Evolutionary conservation across 1,140 invertebrate genomes (phyloP), one percentile per base, ranked within the genome.

Genomic region (Vanessa tameamea): DNA sequence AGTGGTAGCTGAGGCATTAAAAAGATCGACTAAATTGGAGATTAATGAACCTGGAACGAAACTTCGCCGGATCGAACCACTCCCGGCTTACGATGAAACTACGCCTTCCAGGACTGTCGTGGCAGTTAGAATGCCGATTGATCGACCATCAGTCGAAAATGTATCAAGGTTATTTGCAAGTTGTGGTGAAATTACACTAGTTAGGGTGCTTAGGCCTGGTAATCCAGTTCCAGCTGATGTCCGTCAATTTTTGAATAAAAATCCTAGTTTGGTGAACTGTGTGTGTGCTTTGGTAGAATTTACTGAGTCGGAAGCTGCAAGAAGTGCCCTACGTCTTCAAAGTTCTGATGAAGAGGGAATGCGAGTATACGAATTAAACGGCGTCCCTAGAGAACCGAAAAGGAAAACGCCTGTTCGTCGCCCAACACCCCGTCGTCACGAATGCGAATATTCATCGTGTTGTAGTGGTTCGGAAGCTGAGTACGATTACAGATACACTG

Each of bases 41-140:
- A 95, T 99, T 15, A 99, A 99, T 89, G 96, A 98, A 64, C 94
- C 96, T 59, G 97, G 97, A 26, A 99, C 97, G 0, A 99, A 99
- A 86, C 94, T 99, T n/a, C 93, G 98, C 13, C 94, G 98, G 59
- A 92, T 96, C 15, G 96, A 97, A 47, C 96, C 98, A 1, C 92
- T 99, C 66, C 98, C 98, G 7, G 95, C 96, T 37, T 97, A 97
- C 88, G 97, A 98, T 85, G 97, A 99, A 90, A 98, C 97, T 0
- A 97, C 97, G 12, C 96, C 96, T 0, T 98, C 97, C 0, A 95
- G 98, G 79, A 98, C 97, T 0, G 96, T 98, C 15, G 95, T 98
- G n/a, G 97, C 96, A 3, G 95, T 97, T 3, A 95, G 96, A 84
- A 94, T 98, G 83, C 97, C 97, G 0, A 93, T 97, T 16, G 96